Conservation (phyloP, 2,888 invertebrate species). For the Troides oblongomaculatus region DNA sequence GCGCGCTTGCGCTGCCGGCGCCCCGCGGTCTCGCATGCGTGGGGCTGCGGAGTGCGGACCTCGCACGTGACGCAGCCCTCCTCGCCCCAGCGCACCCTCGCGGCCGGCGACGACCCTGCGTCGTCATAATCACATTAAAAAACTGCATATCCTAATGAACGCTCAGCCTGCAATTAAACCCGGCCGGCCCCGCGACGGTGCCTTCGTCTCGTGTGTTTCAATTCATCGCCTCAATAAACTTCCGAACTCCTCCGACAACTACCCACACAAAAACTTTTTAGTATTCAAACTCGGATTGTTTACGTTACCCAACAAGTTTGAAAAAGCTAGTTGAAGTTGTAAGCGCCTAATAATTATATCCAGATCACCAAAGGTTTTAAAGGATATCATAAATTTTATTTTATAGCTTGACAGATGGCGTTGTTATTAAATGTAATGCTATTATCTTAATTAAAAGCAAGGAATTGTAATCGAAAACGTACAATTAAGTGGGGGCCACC, state of each 20-base stretch:
- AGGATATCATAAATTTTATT: neutral
- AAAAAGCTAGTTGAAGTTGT: neutral
- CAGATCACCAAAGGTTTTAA: neutral
- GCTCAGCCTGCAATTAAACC: slow-evolving; percentile 75
- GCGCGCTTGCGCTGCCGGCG: slow-evolving; percentile 57
- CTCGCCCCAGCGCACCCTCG: slow-evolving; percentile 71
- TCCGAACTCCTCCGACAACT: neutral
- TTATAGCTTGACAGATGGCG: neutral
- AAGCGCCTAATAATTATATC: neutral
- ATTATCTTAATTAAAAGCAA: neutral
- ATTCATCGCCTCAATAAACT: slow-evolving; percentile 2
- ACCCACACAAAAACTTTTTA: neutral
- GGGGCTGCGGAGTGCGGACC: slow-evolving; percentile 78
- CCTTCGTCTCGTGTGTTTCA: slow-evolving; percentile 34
- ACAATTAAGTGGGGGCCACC: slow-evolving; percentile 65
- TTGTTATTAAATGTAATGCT: neutral
- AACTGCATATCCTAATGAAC: slow-evolving; percentile 76
- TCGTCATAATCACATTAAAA: slow-evolving; percentile 78
- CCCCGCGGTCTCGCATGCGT: slow-evolving; percentile 79
- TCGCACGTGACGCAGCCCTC: slow-evolving; percentile 80
- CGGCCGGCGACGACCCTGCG: slow-evolving; percentile 61
- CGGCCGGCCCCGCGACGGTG: slow-evolving; percentile 54
- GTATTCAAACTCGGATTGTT: slow-evolving; percentile 2
- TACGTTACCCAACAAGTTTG: slow-evolving; percentile 1
- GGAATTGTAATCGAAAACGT: slow-evolving; percentile 48